Percentiles rank a stretch among this genome's conserved stretches.
phyloP scores from a whole-genome alignment of 2,797 vertebrate species.

The Pogoniulus pusillus region DNA sequence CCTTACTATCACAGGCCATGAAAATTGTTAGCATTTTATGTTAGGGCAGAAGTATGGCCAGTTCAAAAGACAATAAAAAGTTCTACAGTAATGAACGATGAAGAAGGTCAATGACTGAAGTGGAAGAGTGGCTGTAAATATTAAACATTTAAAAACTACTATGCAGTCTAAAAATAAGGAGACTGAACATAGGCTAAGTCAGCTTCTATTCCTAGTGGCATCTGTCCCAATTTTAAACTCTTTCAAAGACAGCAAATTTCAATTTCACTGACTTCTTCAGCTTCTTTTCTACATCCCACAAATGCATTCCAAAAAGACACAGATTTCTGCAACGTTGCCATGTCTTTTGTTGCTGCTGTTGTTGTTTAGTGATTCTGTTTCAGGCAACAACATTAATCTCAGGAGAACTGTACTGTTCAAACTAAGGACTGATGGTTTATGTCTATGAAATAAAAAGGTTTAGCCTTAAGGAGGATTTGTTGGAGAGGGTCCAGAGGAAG shows the following conservation, averaged over 20 bases:
- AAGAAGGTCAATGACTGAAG: not conserved
- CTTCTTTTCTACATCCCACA: not conserved
- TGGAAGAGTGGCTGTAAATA: not conserved
- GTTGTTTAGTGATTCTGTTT: not conserved
- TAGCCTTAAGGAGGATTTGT: not conserved
- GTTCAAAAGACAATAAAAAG: conserved; percentile 8
- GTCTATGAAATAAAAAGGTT: not conserved
- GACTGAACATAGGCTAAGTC: not conserved
- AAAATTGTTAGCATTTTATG: not conserved
- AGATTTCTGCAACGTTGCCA: no score
- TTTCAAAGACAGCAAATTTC: not conserved
- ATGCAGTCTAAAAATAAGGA: not conserved
- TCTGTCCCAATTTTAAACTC: not conserved
- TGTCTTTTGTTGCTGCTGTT: no score
- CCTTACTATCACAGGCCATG: not conserved
- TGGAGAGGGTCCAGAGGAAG: no score
- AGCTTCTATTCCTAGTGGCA: not conserved
- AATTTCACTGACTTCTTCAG: not conserved
- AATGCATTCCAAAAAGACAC: not conserved
- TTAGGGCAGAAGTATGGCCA: not conserved
- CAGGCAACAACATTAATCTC: not conserved
- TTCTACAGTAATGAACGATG: not conserved
- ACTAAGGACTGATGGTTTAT: not conserved
- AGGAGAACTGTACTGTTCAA: not conserved
- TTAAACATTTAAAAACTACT: not conserved